A percentile compares a stretch with the other conserved stretches of the same genome.
phyloP scores from a whole-genome alignment of 2,797 vertebrate species.

The Bradypodion ventrale region DNA sequence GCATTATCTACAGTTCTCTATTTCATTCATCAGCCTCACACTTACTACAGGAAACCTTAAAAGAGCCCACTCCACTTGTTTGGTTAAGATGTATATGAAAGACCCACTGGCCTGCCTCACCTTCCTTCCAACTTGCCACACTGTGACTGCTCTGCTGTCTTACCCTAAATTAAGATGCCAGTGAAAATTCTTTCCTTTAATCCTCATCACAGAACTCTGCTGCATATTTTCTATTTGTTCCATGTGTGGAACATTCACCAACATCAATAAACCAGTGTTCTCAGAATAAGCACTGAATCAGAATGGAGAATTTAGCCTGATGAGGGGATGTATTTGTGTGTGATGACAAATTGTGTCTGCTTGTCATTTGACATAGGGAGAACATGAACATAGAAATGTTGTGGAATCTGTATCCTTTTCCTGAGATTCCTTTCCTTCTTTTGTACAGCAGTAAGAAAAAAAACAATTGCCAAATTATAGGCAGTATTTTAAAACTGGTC shows the following conservation, averaged over 20 bases:
- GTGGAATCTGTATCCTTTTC: constrained; percentile 2
- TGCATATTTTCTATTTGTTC: constrained; percentile 1
- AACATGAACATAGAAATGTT: neutral
- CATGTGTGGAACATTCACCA: neutral
- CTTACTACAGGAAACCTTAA: neutral
- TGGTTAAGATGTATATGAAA: neutral
- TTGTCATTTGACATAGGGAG: neutral
- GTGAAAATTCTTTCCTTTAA: constrained; percentile 16
- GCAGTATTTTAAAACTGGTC: neutral
- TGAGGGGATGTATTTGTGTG: neutral
- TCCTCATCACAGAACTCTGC: neutral
- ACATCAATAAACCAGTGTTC: neutral
- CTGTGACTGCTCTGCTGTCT: neutral
- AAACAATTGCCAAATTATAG: neutral
- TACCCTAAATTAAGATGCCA: neutral
- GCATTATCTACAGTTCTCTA: neutral
- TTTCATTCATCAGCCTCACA: neutral
- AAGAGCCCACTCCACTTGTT: neutral
- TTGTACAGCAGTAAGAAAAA: neutral
- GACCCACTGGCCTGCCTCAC: neutral
- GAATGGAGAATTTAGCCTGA: constrained; percentile 6
- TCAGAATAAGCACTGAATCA: constrained; percentile 13
- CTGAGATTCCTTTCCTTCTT: neutral
- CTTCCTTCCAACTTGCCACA: neutral
- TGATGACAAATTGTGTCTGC: neutral